These are phyloP conservation scores for Pseudeuparius sepicola DNA, from an alignment of 2,888 invertebrate species.

Conservation along the genomic window DNA sequence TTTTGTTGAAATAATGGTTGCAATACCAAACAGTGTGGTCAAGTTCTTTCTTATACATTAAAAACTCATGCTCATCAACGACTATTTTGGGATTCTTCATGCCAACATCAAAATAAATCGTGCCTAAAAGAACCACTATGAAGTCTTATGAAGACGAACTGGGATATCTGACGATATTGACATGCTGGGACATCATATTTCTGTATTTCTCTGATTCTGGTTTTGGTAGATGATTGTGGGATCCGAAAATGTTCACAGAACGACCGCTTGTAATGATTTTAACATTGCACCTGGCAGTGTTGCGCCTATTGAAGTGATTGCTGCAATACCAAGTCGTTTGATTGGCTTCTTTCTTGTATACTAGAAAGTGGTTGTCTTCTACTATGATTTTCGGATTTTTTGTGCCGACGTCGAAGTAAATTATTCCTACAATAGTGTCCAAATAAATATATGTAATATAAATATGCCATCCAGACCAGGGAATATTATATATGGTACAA, in stretches of 20 bases:
- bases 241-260: slow-evolving; percentile 23
- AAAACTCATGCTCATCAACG: slow-evolving; percentile 24
- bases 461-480: too few species aligned
- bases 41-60: slow-evolving; percentile 23
- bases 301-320: slow-evolving; percentile 26
- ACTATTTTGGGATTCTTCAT: slow-evolving; percentile 29
- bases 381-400: slow-evolving; percentile 29
- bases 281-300: slow-evolving; percentile 25
- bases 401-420: slow-evolving; percentile 28
- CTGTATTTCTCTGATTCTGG: slow-evolving; percentile 22
- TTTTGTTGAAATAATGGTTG: slow-evolving; percentile 26
- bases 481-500: too few species aligned
- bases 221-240: slow-evolving; percentile 26
- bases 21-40: slow-evolving; percentile 27
- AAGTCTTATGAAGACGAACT: neutral
- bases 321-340: slow-evolving; percentile 27
- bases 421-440: slow-evolving; percentile 23
- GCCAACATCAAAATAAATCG: slow-evolving; percentile 27
- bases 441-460: too few species aligned
- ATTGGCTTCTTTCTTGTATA: slow-evolving; percentile 22
- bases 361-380: slow-evolving; percentile 24
- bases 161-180: slow-evolving; percentile 23
- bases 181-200: slow-evolving; percentile 25
- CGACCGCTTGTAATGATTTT: slow-evolving; percentile 26
- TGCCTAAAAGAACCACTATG: slow-evolving; percentile 20